phyloP scores from a whole-genome alignment of 2,888 invertebrate genomes.

The Seira sanloemensis region DNA sequence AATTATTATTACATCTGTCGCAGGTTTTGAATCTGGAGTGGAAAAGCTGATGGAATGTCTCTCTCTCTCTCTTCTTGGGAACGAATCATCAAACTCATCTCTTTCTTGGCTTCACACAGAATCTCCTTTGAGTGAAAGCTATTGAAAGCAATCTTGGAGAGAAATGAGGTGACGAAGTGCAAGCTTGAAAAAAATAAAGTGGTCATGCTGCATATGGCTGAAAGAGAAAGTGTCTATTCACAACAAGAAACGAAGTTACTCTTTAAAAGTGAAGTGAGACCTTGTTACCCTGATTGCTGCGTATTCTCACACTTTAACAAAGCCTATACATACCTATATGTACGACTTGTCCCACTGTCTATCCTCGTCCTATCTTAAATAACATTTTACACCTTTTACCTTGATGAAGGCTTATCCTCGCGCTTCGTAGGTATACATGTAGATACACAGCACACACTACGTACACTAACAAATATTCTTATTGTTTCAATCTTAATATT shows the following conservation, averaged over 20 bases:
- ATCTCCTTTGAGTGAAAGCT: neutral
- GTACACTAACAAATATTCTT: no score
- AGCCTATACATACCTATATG: no score
- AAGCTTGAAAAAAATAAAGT: constrained; percentile 4
- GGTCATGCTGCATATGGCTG: neutral
- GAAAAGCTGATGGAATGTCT: neutral
- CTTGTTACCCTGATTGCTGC: neutral
- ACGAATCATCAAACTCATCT: constrained; percentile 10
- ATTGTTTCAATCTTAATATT: no score
- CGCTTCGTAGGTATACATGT: no score
- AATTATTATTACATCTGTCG: constrained; percentile 16
- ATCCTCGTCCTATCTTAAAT: no score
- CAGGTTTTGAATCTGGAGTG: constrained; percentile 18
- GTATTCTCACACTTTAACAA: no score
- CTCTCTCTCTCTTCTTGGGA: neutral
- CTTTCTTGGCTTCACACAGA: neutral
- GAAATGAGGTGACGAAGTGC: constrained; percentile 13
- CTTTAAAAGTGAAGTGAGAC: neutral
- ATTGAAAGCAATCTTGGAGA: neutral
- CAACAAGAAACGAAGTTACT: neutral
- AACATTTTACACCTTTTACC: no score
- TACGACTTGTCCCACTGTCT: no score
- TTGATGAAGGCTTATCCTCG: no score
- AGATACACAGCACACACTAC: no score
- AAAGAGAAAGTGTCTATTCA: neutral